These are phyloP conservation scores for Lepidotrigona ventralis DNA, from an alignment of 1,140 invertebrate species.

Conservation along the genomic window DNA sequence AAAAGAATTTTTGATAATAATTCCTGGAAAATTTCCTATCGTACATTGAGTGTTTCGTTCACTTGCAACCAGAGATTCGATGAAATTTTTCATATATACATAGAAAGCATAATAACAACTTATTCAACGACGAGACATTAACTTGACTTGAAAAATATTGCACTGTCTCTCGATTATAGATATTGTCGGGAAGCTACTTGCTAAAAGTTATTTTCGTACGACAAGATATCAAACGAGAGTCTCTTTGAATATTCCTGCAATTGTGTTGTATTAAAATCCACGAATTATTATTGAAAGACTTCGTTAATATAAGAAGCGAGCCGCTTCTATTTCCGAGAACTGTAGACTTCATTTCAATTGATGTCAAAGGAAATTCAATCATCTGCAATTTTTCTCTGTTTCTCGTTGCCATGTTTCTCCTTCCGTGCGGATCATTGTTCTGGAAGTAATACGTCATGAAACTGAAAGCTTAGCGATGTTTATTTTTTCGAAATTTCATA, in stretches of 20 bases:
- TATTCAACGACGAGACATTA: not conserved
- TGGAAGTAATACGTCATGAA: not conserved
- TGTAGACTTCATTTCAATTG: not conserved
- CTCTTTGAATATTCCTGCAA: no score
- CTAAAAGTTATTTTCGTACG: no score
- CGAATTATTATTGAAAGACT: no score
- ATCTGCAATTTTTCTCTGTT: not conserved
- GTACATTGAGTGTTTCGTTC: not conserved
- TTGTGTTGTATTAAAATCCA: no score
- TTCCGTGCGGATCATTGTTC: not conserved
- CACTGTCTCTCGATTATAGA: no score
- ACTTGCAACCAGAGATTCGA: not conserved
- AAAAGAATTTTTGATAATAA: slow-evolving; percentile 51
- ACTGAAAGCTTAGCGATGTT: not conserved
- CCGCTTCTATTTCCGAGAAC: not conserved
- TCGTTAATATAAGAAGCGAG: no score
- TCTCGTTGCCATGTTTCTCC: not conserved
- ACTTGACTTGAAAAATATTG: no score
- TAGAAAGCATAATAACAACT: not conserved
- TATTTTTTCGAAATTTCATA: no score
- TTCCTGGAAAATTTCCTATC: not conserved
- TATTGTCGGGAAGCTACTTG: no score
- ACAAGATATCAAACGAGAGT: no score
- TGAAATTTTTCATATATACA: not conserved
- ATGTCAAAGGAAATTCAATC: not conserved